Evolutionary conservation across 2,797 vertebrate species (phyloP).

Genomic region (Hybognathus amarus): DNA sequence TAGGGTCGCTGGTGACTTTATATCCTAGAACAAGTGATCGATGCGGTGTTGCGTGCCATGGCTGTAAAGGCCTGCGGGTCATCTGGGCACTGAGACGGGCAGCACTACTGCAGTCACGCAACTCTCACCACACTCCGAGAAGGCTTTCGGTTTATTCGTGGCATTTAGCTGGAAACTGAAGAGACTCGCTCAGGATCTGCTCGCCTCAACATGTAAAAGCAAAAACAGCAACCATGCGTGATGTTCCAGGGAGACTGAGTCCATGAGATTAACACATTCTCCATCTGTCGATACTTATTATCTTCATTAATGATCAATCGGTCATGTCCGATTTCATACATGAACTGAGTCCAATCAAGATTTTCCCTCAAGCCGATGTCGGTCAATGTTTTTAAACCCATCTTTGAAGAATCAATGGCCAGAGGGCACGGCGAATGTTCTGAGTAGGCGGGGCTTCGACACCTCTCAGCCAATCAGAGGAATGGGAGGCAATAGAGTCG

Average conservation of each 20-base stretch:
- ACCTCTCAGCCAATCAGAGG: not conserved
- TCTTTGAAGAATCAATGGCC: slow-evolving; percentile 71
- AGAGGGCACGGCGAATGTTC: not conserved
- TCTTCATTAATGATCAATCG: slow-evolving; percentile 73
- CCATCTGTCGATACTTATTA: slow-evolving; percentile 7
- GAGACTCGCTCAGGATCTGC: not conserved
- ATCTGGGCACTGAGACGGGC: slow-evolving; percentile 24
- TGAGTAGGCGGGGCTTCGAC: slow-evolving; percentile 7
- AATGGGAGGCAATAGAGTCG: not conserved
- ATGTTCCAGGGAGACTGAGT: not conserved
- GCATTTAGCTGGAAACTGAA: not conserved
- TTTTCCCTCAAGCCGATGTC: slow-evolving; percentile 58
- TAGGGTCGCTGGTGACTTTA: slow-evolving; percentile 53
- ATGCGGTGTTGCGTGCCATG: slow-evolving; percentile 51
- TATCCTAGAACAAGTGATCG: slow-evolving; percentile 62
- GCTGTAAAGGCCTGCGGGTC: slow-evolving; percentile 54
- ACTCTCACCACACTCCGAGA: not conserved
- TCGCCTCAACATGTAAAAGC: not conserved
- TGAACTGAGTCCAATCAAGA: slow-evolving; percentile 71
- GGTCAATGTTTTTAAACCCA: slow-evolving; percentile 58
- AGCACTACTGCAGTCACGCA: no score
- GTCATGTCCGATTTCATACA: slow-evolving; percentile 83
- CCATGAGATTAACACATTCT: not conserved
- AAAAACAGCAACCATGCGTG: not conserved
- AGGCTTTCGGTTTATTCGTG: not conserved